Percentiles rank a stretch among this genome's conserved stretches.
Conservation (phyloP, 1,140 invertebrate species). For the Manduca sexta region DNA sequence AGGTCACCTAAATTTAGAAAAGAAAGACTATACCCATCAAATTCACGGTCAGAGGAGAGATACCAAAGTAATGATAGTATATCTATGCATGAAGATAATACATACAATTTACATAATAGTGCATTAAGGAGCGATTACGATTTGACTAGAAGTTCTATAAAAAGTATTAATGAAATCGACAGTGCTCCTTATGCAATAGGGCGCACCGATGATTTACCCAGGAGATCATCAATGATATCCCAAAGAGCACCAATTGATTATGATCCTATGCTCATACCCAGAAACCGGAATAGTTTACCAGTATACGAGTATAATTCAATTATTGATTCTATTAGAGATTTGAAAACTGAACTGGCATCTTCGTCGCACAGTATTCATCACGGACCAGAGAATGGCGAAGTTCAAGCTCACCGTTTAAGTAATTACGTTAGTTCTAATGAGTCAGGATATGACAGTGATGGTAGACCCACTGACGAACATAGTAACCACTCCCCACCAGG, state of each 20-base stretch:
- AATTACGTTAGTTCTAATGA: slow-evolving; percentile 87
- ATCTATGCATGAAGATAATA: slow-evolving; percentile 59
- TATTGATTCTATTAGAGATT: slow-evolving; percentile 53
- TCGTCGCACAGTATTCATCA: slow-evolving; percentile 68
- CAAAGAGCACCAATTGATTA: slow-evolving; percentile 56
- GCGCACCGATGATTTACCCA: slow-evolving; percentile 39
- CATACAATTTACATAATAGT: slow-evolving; percentile 45
- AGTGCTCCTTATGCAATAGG: slow-evolving; percentile 33
- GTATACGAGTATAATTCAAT: slow-evolving; percentile 61
- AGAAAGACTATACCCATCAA: slow-evolving; percentile 52
- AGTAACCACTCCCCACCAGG: slow-evolving; percentile 70
- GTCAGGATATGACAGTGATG: slow-evolving; percentile 87
- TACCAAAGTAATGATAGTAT: slow-evolving; percentile 70
- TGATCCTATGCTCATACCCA: slow-evolving; percentile 60
- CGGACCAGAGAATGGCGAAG: slow-evolving; percentile 40
- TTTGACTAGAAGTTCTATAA: slow-evolving; percentile 57
- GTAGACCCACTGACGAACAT: slow-evolving; percentile 75
- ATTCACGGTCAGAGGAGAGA: slow-evolving; percentile 63
- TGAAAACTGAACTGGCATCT: slow-evolving; percentile 57
- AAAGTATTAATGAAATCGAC: slow-evolving; percentile 59
- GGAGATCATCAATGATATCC: slow-evolving; percentile 64
- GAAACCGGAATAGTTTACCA: slow-evolving; percentile 67
- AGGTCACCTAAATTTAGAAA: slow-evolving; percentile 66
- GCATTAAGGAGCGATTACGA: slow-evolving; percentile 53
- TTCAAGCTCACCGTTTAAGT: slow-evolving; percentile 74